Conservation (phyloP, 2,797 vertebrate species). For the Dendrocincla fuliginosa region DNA sequence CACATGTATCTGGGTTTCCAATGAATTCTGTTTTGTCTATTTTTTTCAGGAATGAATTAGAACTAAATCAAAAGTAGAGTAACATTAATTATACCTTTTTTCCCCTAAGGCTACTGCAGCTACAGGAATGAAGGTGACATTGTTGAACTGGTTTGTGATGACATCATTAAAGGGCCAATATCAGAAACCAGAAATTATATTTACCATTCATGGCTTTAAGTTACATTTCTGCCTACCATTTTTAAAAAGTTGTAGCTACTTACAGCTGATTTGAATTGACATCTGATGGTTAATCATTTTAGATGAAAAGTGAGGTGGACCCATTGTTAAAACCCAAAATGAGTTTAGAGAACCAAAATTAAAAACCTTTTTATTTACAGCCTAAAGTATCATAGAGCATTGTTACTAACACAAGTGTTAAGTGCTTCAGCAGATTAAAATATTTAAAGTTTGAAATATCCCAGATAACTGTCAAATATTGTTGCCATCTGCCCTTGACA, state of each 20-base stretch:
- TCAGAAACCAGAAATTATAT: background rate
- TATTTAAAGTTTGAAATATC: slow-evolving; percentile 45
- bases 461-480: slow-evolving; percentile 16
- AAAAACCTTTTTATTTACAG: background rate
- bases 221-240: background rate
- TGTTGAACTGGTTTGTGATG: background rate
- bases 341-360: background rate
- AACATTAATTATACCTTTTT: background rate
- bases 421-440: background rate
- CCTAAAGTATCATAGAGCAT: background rate
- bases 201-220: background rate
- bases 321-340: background rate
- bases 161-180: background rate
- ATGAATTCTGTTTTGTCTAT: background rate
- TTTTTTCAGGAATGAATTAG: background rate
- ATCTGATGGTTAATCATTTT: background rate
- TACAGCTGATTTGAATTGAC: background rate
- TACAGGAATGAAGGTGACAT: background rate
- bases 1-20: background rate
- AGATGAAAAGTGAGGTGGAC: background rate
- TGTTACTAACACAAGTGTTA: background rate
- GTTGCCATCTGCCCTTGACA: slow-evolving; percentile 25
- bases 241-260: background rate
- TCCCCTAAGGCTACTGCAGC: background rate
- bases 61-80: background rate